Conservation (phyloP, 2,797 vertebrate species). For the Luscinia luscinia region DNA sequence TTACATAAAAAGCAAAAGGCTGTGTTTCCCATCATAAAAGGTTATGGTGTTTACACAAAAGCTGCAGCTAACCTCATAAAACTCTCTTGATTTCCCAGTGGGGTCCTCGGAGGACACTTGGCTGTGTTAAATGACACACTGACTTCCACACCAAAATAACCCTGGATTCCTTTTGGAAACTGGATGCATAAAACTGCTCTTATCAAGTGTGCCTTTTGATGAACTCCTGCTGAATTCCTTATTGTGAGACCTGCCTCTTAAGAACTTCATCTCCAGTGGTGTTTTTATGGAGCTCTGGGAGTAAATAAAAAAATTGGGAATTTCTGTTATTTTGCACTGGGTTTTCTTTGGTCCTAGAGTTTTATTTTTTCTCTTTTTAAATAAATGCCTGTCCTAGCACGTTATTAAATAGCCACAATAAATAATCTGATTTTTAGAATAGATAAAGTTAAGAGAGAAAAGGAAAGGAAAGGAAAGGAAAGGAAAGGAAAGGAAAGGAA, state of each 20-base stretch:
- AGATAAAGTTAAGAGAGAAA: background rate
- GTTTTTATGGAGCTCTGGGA: background rate
- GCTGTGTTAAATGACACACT: constrained; percentile 58
- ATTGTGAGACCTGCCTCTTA: background rate
- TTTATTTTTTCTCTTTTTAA: background rate
- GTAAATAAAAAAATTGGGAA: background rate
- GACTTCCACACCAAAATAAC: constrained; percentile 60
- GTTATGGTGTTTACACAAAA: constrained; percentile 82
- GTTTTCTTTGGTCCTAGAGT: background rate
- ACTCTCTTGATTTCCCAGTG: constrained; percentile 76
- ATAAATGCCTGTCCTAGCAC: background rate
- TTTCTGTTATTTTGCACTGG: background rate
- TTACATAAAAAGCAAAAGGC: constrained; percentile 77
- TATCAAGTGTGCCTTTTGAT: constrained; percentile 40
- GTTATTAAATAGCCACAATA: background rate
- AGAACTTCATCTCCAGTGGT: background rate
- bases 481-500: background rate
- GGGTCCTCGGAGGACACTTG: constrained; percentile 79
- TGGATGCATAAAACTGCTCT: background rate
- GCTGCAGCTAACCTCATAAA: constrained; percentile 80
- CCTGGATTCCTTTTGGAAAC: constrained; percentile 48
- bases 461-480: no score
- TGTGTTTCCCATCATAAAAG: constrained; percentile 84
- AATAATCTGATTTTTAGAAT: background rate
- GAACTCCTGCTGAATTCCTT: background rate